A percentile compares a stretch with the other conserved stretches of the same genome.
Evolutionary conservation across 92 coral and sea anemone genomes (phyloP).

Genomic region (Bergia puertoricense): DNA sequence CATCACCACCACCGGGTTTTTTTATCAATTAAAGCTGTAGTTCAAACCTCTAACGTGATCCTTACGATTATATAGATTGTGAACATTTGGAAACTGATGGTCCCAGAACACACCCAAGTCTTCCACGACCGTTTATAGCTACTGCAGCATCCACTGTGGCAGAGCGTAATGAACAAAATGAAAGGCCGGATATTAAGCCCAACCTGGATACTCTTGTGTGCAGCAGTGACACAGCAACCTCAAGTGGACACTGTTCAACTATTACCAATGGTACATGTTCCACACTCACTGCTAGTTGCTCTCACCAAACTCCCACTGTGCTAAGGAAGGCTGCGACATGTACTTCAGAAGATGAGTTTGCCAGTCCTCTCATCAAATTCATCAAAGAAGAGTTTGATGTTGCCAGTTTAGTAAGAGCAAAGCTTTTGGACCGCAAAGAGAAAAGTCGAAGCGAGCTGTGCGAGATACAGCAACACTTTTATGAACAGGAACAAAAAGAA

Average conservation of each 20-base stretch:
- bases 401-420: conserved; percentile 44
- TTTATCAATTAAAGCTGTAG: too few relatives aligned
- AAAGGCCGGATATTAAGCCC: background rate
- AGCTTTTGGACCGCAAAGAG: conserved; percentile 40
- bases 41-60: background rate
- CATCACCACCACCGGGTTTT: too few relatives aligned
- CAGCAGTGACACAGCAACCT: background rate
- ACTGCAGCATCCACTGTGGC: too few relatives aligned
- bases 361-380: conserved; percentile 37
- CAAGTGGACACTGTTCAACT: background rate
- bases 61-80: background rate
- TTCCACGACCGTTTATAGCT: background rate
- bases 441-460: conserved; percentile 39
- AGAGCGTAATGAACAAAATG: background rate
- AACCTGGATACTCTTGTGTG: background rate
- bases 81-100: background rate
- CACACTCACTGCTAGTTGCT: background rate
- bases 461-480: conserved; percentile 31
- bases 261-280: background rate
- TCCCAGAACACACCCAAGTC: background rate
- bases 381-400: conserved; percentile 40
- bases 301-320: background rate
- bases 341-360: background rate
- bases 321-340: background rate
- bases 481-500: conserved; percentile 24